Conservation (phyloP, 2,797 vertebrate genomes). For the Pseudochaenichthys georgianus region DNA sequence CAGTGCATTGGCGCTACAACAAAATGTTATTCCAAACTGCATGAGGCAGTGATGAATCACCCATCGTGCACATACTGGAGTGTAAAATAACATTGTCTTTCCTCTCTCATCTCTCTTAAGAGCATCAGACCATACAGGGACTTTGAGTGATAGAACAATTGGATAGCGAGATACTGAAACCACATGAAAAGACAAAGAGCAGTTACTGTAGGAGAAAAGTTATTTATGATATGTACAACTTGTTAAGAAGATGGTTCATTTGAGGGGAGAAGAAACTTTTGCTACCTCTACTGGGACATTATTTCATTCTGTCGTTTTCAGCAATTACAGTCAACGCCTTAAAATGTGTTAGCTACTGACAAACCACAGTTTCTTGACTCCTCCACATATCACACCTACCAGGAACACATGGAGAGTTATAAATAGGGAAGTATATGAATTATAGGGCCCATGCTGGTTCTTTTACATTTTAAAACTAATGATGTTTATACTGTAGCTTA, state of each 20-base stretch:
- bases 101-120: conserved; percentile 17
- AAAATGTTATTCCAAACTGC: background rate
- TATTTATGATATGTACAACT: background rate
- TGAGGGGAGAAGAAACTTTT: conserved; percentile 8
- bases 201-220: background rate
- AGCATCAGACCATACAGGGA: conserved; percentile 29
- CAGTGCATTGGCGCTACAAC: background rate
- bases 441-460: background rate
- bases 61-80: background rate
- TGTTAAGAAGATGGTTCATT: conserved; percentile 17
- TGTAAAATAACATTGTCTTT: conserved; percentile 29
- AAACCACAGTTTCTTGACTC: background rate
- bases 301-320: conserved; percentile 6
- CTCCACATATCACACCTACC: background rate
- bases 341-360: background rate
- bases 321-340: background rate
- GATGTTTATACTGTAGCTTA: background rate
- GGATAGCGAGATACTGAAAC: conserved; percentile 7
- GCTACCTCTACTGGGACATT: conserved; percentile 19
- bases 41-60: background rate
- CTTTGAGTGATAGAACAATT: background rate
- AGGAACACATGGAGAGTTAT: conserved; percentile 1
- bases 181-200: conserved; percentile 13
- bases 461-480: background rate
- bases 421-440: background rate